Evolutionary conservation across 2,888 invertebrate genomes (phyloP).

Genomic region (Ypsolopha scabrella): DNA sequence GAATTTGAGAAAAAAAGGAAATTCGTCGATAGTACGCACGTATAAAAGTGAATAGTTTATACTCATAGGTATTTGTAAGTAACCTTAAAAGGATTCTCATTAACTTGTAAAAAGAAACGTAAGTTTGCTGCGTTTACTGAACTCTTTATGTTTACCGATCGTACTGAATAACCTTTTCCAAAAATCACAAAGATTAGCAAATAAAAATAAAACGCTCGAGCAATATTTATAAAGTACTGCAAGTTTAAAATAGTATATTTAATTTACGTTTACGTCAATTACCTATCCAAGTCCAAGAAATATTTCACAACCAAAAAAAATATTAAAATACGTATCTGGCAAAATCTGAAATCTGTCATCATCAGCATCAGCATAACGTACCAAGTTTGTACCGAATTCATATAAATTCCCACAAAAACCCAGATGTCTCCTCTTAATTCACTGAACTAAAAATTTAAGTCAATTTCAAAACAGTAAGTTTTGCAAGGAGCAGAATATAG

Average conservation of each 20-base stretch:
- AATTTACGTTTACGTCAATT: too few species aligned
- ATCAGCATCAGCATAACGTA: too few species aligned
- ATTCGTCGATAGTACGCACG: too few species aligned
- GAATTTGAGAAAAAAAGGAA: too few species aligned
- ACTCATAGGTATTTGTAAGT: not conserved
- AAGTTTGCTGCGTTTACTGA: not conserved
- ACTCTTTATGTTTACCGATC: too few species aligned
- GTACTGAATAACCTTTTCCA: too few species aligned
- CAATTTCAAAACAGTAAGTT: conserved; percentile 3
- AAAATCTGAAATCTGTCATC: not conserved
- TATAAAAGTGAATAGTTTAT: too few species aligned
- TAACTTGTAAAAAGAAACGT: not conserved
- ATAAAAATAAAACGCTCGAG: too few species aligned
- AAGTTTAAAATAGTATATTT: too few species aligned
- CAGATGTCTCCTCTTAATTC: conserved; percentile 8
- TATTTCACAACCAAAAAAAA: not conserved
- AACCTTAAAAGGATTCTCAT: not conserved
- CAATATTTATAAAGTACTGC: too few species aligned
- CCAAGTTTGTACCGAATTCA: too few species aligned
- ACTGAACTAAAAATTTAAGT: conserved; percentile 9
- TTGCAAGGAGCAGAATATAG: conserved; percentile 8
- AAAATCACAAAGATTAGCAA: too few species aligned
- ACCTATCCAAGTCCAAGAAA: not conserved
- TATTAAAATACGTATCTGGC: conserved; percentile 1
- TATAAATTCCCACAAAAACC: not conserved